Conservation (phyloP, 2,888 invertebrate species). For the Disparrhopalites patrizii region DNA sequence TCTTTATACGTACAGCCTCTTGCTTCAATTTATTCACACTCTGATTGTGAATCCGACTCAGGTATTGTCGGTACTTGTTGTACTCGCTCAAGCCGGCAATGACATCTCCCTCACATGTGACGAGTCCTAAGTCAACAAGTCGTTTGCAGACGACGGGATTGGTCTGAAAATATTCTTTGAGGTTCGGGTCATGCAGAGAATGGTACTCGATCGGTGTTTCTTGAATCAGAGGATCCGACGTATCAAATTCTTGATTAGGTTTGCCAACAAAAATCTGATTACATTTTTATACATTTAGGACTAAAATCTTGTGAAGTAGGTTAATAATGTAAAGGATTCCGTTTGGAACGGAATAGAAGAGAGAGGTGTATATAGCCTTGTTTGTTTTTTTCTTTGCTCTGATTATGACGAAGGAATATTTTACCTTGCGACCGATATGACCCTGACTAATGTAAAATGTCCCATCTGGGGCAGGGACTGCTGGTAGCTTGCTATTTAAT, state of each 20-base stretch:
- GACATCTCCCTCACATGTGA: slow-evolving; percentile 23
- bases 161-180: slow-evolving; percentile 20
- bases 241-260: slow-evolving; percentile 16
- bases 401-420: too few relatives aligned
- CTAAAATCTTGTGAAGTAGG: too few relatives aligned
- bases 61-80: slow-evolving; percentile 28
- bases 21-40: background rate
- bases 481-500: slow-evolving; percentile 21
- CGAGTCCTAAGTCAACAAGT: slow-evolving; percentile 19
- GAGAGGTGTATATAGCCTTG: too few relatives aligned
- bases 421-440: slow-evolving; percentile 11
- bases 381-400: too few relatives aligned
- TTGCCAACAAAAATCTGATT: slow-evolving; percentile 7
- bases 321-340: too few relatives aligned
- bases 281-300: too few relatives aligned
- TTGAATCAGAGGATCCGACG: slow-evolving; percentile 17
- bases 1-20: too few relatives aligned
- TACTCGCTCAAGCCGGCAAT: slow-evolving; percentile 19
- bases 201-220: slow-evolving; percentile 25
- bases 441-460: slow-evolving; percentile 18
- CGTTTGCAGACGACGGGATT: slow-evolving; percentile 16
- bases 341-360: too few relatives aligned
- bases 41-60: slow-evolving; percentile 25
- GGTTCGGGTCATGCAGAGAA: slow-evolving; percentile 29
- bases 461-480: slow-evolving; percentile 26